Conservation (phyloP, 2,797 vertebrate species). For the Ceryle rudis region DNA sequence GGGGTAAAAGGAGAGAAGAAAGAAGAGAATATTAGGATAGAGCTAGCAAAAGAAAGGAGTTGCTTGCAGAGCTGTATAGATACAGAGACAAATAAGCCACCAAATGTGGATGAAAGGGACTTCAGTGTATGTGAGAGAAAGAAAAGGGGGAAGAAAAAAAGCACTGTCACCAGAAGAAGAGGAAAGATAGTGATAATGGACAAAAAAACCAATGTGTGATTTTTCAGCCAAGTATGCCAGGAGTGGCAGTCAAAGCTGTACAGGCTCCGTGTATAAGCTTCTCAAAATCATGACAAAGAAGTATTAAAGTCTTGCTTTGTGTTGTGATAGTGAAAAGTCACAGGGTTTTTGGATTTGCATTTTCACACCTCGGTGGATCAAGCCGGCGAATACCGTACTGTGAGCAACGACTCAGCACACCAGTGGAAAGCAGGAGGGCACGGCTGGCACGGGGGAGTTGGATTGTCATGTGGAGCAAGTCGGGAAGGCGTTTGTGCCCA, state of each 20-base stretch:
- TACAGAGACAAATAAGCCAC: neutral
- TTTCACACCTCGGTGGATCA: neutral
- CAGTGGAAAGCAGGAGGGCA: neutral
- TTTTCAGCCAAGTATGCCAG: neutral
- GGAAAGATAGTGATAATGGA: neutral
- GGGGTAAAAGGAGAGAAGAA: neutral
- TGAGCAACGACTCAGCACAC: neutral
- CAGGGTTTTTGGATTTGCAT: neutral
- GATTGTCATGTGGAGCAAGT: neutral
- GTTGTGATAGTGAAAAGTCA: neutral
- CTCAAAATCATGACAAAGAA: neutral
- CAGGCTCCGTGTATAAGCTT: neutral
- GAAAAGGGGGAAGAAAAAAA: neutral
- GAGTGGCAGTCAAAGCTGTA: neutral
- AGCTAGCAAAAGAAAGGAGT: neutral
- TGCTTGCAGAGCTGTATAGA: slow-evolving; percentile 18
- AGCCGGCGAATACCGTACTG: neutral
- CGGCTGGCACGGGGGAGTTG: neutral
- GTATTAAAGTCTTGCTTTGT: neutral
- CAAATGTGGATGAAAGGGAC: neutral
- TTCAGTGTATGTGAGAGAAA: neutral
- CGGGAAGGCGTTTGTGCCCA: neutral
- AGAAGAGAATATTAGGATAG: neutral
- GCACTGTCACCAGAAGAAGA: neutral
- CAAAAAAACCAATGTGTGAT: neutral